Evolutionary conservation across 2,113 vertebrate species (phyloP).

Genomic region (human): GRCh38 chr20:9205501-9206000

Average conservation of each 20-base stretch:
- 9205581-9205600: background rate
- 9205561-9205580: background rate
- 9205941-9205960: background rate
- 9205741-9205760: background rate
- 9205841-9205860: background rate
- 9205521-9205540: background rate
- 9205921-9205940: background rate
- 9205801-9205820: background rate
- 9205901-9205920: background rate
- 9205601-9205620: background rate
- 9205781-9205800: background rate
- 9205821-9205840: constrained; percentile 8
- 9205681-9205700: background rate
- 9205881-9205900: background rate
- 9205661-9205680: background rate
- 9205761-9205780: background rate
- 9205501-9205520: background rate
- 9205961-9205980: background rate
- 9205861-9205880: background rate
- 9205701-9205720: background rate
- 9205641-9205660: background rate
- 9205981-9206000: background rate
- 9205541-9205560: background rate
- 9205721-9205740: background rate
- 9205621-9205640: background rate